A percentile compares a stretch with the other conserved stretches of the same genome.
Evolutionary conservation across 2,888 invertebrate species (phyloP).

Genomic region (Bellardia bayeri): DNA sequence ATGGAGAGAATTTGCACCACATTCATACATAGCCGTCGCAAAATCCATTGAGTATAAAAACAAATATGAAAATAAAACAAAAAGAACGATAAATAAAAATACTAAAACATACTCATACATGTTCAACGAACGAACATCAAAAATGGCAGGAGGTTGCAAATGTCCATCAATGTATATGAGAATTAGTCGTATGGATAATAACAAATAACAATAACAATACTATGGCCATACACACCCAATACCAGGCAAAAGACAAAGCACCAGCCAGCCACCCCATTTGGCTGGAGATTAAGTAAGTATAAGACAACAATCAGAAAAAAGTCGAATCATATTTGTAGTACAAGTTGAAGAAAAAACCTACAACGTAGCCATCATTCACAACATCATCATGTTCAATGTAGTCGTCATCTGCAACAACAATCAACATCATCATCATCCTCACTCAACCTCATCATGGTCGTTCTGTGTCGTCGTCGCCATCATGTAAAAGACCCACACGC

Average conservation of each 20-base stretch:
- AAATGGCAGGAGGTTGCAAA: slow-evolving; percentile 69
- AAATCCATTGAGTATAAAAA: slow-evolving; percentile 34
- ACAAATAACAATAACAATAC: slow-evolving; percentile 36
- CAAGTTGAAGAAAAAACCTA: slow-evolving; percentile 23
- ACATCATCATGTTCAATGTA: slow-evolving; percentile 26
- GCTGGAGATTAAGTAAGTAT: slow-evolving; percentile 19
- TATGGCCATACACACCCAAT: slow-evolving; percentile 49
- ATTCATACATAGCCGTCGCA: not conserved
- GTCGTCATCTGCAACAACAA: slow-evolving; percentile 38
- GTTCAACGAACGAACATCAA: slow-evolving; percentile 31
- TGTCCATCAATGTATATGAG: slow-evolving; percentile 27
- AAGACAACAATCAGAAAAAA: slow-evolving; percentile 7
- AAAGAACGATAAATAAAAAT: not conserved
- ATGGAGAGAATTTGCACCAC: not conserved
- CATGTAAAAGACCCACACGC: slow-evolving; percentile 64
- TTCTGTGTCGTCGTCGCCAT: slow-evolving; percentile 14
- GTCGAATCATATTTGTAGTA: slow-evolving; percentile 33
- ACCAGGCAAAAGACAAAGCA: slow-evolving; percentile 1
- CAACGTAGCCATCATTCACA: slow-evolving; percentile 43
- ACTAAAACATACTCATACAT: slow-evolving; percentile 27
- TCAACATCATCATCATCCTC: slow-evolving; percentile 21
- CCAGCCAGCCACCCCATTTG: slow-evolving; percentile 54
- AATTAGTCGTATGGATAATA: slow-evolving; percentile 32
- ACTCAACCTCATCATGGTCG: slow-evolving; percentile 1
- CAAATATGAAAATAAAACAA: slow-evolving; percentile 34